These are phyloP conservation scores for Nymphalis urticae DNA, from an alignment of 2,888 invertebrate genomes.

Conservation along the genomic window DNA sequence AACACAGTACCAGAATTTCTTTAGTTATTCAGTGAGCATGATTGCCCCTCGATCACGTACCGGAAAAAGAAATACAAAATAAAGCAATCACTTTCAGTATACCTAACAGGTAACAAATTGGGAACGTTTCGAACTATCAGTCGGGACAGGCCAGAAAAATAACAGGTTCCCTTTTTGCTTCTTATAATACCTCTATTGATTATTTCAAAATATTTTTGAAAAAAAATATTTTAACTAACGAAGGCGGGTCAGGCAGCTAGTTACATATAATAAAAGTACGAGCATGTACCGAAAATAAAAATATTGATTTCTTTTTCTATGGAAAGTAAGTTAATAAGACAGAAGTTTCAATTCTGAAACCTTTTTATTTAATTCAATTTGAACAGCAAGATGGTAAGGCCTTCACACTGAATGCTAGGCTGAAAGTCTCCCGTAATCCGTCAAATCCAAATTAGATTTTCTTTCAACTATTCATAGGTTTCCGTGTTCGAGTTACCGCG, in stretches of 20 bases:
- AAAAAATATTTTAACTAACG: too few species aligned
- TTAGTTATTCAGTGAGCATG: conserved; percentile 28
- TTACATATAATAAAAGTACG: too few species aligned
- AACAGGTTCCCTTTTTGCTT: not conserved
- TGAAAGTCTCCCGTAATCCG: conserved; percentile 78
- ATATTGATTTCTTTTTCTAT: not conserved
- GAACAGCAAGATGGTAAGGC: conserved; percentile 56
- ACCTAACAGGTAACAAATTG: conserved; percentile 30
- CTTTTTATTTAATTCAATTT: conserved; percentile 69
- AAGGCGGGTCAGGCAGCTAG: too few species aligned
- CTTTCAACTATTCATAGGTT: conserved; percentile 77
- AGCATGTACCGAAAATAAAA: too few species aligned
- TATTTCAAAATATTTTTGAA: too few species aligned
- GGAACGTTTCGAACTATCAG: conserved; percentile 22
- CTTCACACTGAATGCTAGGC: conserved; percentile 55
- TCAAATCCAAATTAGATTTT: conserved; percentile 82
- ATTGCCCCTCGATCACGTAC: conserved; percentile 36
- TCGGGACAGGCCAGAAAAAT: conserved; percentile 9
- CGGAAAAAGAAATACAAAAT: conserved; percentile 32
- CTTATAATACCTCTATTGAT: too few species aligned
- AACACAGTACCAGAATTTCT: conserved; percentile 10
- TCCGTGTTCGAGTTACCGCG: conserved; percentile 41
- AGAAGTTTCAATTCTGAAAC: conserved; percentile 55
- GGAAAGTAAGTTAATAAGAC: conserved; percentile 1
- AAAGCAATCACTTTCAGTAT: conserved; percentile 23